phyloP scores from a whole-genome alignment of 2,888 invertebrate genomes.

The Athetis lepigone region DNA sequence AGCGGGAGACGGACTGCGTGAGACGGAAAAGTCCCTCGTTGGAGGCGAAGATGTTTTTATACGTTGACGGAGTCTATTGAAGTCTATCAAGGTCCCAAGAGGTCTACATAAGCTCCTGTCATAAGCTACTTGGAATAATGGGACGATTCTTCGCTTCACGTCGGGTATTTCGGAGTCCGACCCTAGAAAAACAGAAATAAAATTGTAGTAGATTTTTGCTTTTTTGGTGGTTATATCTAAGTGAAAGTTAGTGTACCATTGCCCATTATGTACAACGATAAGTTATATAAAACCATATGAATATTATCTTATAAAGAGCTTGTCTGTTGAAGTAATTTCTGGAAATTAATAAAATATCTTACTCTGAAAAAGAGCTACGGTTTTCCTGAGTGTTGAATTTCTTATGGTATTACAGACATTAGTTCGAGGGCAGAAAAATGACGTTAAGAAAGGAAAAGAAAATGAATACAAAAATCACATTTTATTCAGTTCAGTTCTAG shows the following conservation, averaged over 20 bases:
- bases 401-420: too few species aligned
- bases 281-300: slow-evolving; percentile 12
- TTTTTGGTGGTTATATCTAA: slow-evolving; percentile 15
- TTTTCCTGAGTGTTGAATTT: too few species aligned
- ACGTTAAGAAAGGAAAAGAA: slow-evolving; percentile 52
- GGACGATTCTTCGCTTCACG: slow-evolving; percentile 77
- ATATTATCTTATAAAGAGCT: too few species aligned
- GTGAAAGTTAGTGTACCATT: slow-evolving; percentile 37
- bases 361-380: too few species aligned
- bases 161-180: slow-evolving; percentile 71
- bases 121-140: slow-evolving; percentile 87
- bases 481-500: slow-evolving; percentile 49
- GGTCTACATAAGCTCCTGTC: slow-evolving; percentile 86
- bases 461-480: slow-evolving; percentile 31
- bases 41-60: slow-evolving; percentile 44
- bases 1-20: slow-evolving; percentile 79
- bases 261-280: slow-evolving; percentile 20
- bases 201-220: slow-evolving; percentile 57
- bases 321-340: too few species aligned
- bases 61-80: slow-evolving; percentile 72
- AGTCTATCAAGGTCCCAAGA: slow-evolving; percentile 82
- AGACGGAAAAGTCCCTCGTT: slow-evolving; percentile 62
- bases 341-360: too few species aligned
- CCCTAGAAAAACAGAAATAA: slow-evolving; percentile 87
- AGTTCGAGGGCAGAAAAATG: too few species aligned